Evolutionary conservation across 2,113 vertebrate species (phyloP), one percentile per base, ranked within the genome.

Genomic region (Apus apus): DNA sequence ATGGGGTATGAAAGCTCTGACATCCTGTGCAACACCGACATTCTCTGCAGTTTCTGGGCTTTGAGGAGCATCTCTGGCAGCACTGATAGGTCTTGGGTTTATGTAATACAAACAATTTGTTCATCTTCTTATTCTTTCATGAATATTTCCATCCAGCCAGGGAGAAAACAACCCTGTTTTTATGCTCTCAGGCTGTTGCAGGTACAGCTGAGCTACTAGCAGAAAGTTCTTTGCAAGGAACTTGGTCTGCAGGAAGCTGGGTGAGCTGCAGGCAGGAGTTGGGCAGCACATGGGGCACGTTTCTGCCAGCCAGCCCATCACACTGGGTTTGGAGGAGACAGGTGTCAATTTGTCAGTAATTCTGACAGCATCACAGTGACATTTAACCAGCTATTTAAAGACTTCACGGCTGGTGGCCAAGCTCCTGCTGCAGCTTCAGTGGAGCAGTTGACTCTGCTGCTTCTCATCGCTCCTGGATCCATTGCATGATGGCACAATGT

Each of bases 341-440:
- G 65, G 71, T 0, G 16, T 66, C 20, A 1, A 56, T 94, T 94
- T 81, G 68, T 74, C 48, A 16, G 96, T 14, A 20, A 64, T 64
- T 80, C 10, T 89, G 95, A 84, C 93, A 95, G 53, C 90, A 56
- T 38, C 79, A 26, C 80, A 70, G 75, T 81, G 90, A 36, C 87
- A 93, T 96, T 94, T 90, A 86, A 92, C 86, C 70, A 88, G 45
- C 88, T 77, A 17, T 16, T 88, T 85, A 84, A 96, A 93, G 83
- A 4, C 72, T 66, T 80, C 38, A 5, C 27, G 5, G 85, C 79
- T 83, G 89, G 83, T 84, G 85, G 70, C 72, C 89, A 58, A 89
- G 4, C 82, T 80, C 67, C 92, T 72, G 75, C 95, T 64, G 92
- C 79, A 66, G 65, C 46, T 86, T 88, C 81, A 62, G 40, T 66